Percentiles rank a stretch among this genome's conserved stretches.
phyloP scores from a whole-genome alignment of 1,140 invertebrate species.

The Dermatophagoides farinae region DNA sequence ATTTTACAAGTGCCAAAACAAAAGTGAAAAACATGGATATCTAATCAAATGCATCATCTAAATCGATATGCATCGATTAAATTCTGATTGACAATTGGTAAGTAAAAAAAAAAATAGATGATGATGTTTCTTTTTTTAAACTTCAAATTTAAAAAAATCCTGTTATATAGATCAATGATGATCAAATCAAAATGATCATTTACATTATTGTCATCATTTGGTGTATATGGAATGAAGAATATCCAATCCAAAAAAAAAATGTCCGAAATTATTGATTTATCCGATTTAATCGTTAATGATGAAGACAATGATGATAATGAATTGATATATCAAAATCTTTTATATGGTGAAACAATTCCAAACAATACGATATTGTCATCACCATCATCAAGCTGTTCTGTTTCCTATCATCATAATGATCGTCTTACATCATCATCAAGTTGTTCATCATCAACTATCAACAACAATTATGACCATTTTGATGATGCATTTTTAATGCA shows the following conservation, averaged over 20 bases:
- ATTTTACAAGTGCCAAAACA: too few relatives aligned
- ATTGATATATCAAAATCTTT: neutral
- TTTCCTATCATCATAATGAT: too few relatives aligned
- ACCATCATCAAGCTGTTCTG: too few relatives aligned
- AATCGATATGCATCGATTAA: neutral
- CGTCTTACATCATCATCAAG: too few relatives aligned
- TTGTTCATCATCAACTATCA: neutral
- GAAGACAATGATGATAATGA: constrained; percentile 2
- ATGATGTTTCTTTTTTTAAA: neutral
- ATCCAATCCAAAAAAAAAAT: too few relatives aligned
- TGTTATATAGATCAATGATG: neutral
- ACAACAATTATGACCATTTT: neutral
- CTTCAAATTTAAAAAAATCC: neutral
- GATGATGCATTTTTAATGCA: neutral
- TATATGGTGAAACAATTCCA: neutral
- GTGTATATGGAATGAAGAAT: too few relatives aligned
- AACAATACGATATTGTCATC: neutral
- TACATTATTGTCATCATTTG: too few relatives aligned
- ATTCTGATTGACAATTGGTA: neutral
- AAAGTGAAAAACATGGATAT: too few relatives aligned
- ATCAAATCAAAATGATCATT: too few relatives aligned
- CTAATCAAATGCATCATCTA: too few relatives aligned
- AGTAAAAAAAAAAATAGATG: neutral
- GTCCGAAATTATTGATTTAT: too few relatives aligned
- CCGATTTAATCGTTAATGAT: neutral